A percentile compares a stretch with the other conserved stretches of the same genome.
Evolutionary conservation across 2,888 invertebrate species (phyloP).

Genomic region (Chrysina gloriosa): DNA sequence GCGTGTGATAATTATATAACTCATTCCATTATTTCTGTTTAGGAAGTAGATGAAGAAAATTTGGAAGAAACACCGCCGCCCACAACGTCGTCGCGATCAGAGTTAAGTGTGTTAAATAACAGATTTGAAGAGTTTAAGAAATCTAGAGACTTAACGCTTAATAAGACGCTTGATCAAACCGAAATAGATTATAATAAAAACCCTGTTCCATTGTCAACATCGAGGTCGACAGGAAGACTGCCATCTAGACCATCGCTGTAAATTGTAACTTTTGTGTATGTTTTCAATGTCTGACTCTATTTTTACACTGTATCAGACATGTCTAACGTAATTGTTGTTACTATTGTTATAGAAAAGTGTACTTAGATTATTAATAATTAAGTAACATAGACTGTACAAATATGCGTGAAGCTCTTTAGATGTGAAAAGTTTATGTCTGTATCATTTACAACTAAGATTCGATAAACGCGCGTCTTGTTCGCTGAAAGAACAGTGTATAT

Average conservation of each 20-base stretch:
- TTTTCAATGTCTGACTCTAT: slow-evolving; percentile 14
- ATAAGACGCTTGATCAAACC: slow-evolving; percentile 43
- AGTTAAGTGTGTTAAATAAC: slow-evolving; percentile 66
- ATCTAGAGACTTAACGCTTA: slow-evolving; percentile 61
- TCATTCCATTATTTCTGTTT: slow-evolving; percentile 52
- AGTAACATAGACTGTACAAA: slow-evolving; percentile 10
- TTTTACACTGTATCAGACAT: slow-evolving; percentile 25
- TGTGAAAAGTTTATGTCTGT: not conserved
- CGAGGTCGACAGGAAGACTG: slow-evolving; percentile 55
- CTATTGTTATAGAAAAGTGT: slow-evolving; percentile 24
- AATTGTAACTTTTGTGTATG: slow-evolving; percentile 34
- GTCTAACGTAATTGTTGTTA: slow-evolving; percentile 33
- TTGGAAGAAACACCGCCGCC: slow-evolving; percentile 64
- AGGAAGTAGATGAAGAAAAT: slow-evolving; percentile 79
- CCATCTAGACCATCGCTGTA: slow-evolving; percentile 61
- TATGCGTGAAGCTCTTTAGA: not conserved
- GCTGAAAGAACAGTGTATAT: too few relatives aligned
- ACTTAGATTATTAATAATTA: slow-evolving; percentile 26
- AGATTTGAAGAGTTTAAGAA: slow-evolving; percentile 71
- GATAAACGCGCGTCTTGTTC: too few relatives aligned
- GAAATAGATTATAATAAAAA: slow-evolving; percentile 50
- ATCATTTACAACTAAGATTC: not conserved
- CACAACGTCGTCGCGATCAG: slow-evolving; percentile 67
- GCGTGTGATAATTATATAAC: too few relatives aligned
- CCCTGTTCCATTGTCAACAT: slow-evolving; percentile 52